These are phyloP conservation scores for Artibeus jamaicensis DNA, from an alignment of 2,797 vertebrate species.

Conservation along the genomic window DNA sequence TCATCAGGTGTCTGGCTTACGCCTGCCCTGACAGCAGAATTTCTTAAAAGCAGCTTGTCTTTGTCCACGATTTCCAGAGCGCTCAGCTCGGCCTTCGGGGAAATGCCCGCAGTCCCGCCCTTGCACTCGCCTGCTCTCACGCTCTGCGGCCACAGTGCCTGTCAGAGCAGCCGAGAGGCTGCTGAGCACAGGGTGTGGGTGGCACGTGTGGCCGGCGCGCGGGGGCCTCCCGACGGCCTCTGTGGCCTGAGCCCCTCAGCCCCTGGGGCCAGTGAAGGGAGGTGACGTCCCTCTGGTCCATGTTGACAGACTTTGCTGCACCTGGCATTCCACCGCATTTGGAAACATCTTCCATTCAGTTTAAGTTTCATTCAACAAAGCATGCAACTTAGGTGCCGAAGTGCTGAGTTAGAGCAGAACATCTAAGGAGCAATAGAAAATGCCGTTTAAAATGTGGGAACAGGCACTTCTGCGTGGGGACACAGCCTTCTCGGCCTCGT, in stretches of 20 bases:
- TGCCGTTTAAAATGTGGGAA: background rate
- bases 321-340: background rate
- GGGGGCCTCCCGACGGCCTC: background rate
- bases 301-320: background rate
- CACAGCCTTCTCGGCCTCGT: background rate
- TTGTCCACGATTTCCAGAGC: background rate
- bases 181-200: background rate
- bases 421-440: background rate
- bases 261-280: background rate
- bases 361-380: background rate
- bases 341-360: background rate
- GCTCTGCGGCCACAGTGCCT: too few relatives aligned
- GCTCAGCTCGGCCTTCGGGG: background rate
- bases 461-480: background rate
- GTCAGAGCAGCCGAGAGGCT: background rate
- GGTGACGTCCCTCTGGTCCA: fast-evolving
- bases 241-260: background rate
- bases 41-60: background rate
- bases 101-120: background rate
- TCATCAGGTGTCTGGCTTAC: background rate
- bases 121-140: background rate
- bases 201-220: fast-evolving
- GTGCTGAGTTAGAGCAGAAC: background rate
- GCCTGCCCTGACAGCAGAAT: background rate
- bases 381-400: background rate